These are phyloP conservation scores for Cinara cedri DNA, from an alignment of 2,888 invertebrate species.

Conservation along the genomic window DNA sequence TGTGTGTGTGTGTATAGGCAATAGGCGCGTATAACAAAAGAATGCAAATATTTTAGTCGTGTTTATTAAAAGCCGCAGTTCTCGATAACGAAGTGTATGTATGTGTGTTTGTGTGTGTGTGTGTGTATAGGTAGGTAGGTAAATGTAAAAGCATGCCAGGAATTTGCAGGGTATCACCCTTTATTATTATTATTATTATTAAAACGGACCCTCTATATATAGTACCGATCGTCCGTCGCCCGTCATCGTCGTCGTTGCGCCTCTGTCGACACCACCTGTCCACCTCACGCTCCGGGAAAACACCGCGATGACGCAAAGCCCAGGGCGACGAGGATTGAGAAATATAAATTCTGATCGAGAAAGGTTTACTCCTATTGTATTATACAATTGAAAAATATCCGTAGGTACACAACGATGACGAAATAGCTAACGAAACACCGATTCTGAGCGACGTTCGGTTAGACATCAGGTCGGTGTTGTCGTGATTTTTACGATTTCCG, in stretches of 20 bases:
- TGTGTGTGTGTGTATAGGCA: no score
- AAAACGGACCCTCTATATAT: constrained; percentile 41
- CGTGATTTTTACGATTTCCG: no score
- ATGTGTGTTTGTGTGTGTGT: constrained; percentile 23
- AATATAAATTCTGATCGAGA: neutral
- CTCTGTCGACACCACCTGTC: neutral
- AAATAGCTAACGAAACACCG: neutral
- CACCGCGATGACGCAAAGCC: neutral
- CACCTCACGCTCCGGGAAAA: neutral
- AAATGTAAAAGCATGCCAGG: constrained; percentile 40
- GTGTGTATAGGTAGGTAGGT: constrained; percentile 37
- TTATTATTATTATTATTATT: constrained; percentile 51
- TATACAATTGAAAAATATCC: neutral
- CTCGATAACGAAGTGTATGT: constrained; percentile 40
- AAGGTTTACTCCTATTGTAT: neutral
- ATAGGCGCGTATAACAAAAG: constrained; percentile 36
- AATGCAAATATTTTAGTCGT: constrained; percentile 49
- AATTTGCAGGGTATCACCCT: constrained; percentile 45
- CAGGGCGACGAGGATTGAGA: neutral
- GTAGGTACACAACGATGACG: neutral
- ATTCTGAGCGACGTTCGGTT: no score
- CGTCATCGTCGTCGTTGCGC: no score
- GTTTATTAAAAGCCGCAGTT: constrained; percentile 53
- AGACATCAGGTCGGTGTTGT: no score
- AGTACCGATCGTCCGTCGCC: no score